Evolutionary conservation across 2,888 invertebrate genomes (phyloP).

Genomic region (Orthonevra nobilis): DNA sequence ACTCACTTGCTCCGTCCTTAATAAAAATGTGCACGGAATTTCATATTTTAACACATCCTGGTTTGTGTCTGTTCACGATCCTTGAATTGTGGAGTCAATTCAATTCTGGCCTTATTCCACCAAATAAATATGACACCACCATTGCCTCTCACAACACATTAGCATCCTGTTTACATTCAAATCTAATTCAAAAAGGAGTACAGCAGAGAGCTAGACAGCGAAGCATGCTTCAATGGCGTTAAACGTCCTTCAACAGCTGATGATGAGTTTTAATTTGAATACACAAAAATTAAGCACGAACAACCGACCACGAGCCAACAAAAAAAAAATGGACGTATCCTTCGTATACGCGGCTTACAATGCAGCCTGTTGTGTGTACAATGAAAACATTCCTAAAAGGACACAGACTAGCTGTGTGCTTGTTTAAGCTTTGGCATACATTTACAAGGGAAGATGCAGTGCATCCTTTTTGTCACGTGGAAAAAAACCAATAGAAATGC

Average conservation of each 20-base stretch:
- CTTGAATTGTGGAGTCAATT: too few species aligned
- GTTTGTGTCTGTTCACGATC: too few species aligned
- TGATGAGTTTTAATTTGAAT: slow-evolving; percentile 27
- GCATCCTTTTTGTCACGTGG: slow-evolving; percentile 54
- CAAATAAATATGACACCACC: too few species aligned
- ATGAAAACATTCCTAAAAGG: not conserved
- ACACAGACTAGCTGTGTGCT: not conserved
- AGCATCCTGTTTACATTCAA: slow-evolving; percentile 21
- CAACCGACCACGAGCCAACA: not conserved
- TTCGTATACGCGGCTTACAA: too few species aligned
- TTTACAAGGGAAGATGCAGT: too few species aligned
- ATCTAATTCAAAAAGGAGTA: not conserved
- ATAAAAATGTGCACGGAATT: too few species aligned
- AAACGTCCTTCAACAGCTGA: slow-evolving; percentile 22
- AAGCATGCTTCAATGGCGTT: slow-evolving; percentile 21
- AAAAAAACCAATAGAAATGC: slow-evolving; percentile 57
- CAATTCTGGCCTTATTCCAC: too few species aligned
- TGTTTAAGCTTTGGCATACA: slow-evolving; percentile 16
- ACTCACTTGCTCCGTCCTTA: too few species aligned
- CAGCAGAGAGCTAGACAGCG: not conserved
- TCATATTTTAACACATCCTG: too few species aligned
- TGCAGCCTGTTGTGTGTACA: too few species aligned
- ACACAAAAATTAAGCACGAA: slow-evolving; percentile 7
- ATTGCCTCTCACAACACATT: slow-evolving; percentile 1
- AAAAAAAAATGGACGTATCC: too few species aligned